phyloP scores from a whole-genome alignment of 2,797 vertebrate species.

The Dallia pectoralis region DNA sequence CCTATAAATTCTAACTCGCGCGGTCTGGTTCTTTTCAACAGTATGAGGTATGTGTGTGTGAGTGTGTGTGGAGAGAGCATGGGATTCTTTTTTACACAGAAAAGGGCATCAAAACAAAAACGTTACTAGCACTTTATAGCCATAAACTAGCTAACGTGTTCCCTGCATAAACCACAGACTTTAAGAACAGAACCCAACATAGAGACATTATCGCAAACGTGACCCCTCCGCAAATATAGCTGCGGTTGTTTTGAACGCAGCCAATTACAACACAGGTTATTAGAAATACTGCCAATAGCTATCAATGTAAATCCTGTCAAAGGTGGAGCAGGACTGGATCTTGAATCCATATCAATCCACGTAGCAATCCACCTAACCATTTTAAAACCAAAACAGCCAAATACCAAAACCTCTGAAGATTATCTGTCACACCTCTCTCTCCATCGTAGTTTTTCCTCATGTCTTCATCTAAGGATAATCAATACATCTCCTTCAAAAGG shows the following conservation, averaged over 20 bases:
- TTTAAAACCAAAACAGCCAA: background rate
- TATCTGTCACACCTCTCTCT: background rate
- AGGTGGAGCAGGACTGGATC: background rate
- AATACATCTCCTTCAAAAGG: background rate
- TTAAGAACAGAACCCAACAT: constrained; percentile 19
- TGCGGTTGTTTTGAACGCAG: constrained; percentile 29
- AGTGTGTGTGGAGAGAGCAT: background rate
- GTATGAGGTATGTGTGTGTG: background rate
- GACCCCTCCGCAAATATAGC: constrained; percentile 51
- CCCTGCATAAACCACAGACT: background rate
- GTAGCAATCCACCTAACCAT: constrained; percentile 1
- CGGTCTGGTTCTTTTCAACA: constrained; percentile 11
- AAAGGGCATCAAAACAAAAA: background rate
- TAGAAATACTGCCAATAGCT: constrained; percentile 8
- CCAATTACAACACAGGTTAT: constrained; percentile 15
- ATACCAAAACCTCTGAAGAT: background rate
- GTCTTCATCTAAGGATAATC: background rate
- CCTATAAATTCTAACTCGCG: constrained; percentile 12
- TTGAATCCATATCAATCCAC: background rate
- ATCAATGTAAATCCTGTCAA: background rate
- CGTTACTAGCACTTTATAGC: background rate
- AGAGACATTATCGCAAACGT: constrained; percentile 43
- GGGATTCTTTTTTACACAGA: background rate
- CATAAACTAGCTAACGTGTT: background rate
- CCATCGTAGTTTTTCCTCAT: background rate